Evolutionary conservation across 2,888 invertebrate genomes (phyloP).

Genomic region (Clostera curtula): DNA sequence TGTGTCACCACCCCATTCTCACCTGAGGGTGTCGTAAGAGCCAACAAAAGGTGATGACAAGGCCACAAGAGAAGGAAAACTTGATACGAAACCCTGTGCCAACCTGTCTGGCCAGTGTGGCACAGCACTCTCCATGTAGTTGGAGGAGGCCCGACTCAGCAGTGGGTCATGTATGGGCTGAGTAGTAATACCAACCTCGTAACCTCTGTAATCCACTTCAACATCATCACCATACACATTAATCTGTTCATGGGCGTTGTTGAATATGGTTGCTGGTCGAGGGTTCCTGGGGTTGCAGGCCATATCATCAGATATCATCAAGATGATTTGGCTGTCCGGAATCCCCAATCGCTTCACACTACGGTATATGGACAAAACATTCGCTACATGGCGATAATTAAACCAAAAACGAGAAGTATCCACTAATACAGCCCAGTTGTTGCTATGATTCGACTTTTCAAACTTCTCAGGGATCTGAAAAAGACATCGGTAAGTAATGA

Average conservation of each 20-base stretch:
- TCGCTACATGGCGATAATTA: constrained; percentile 99
- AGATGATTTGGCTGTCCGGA: constrained; percentile 97
- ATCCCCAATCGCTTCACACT: constrained; percentile 99
- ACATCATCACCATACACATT: constrained; percentile 99
- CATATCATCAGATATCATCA: constrained; percentile 99
- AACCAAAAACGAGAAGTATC: constrained; percentile 99
- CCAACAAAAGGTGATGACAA: no score
- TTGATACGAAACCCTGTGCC: no score
- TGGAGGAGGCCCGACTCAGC: no score
- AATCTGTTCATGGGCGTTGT: constrained; percentile 97
- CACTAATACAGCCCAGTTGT: constrained; percentile 99
- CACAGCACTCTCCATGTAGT: no score
- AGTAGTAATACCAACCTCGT: constrained; percentile 77
- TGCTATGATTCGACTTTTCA: constrained; percentile 87
- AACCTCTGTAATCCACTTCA: constrained; percentile 98
- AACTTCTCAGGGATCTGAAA: constrained; percentile 70
- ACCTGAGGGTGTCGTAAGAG: no score
- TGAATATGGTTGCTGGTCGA: constrained; percentile 97
- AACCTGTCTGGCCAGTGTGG: no score
- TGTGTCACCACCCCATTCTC: no score
- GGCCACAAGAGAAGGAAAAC: no score
- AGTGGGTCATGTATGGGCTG: no score
- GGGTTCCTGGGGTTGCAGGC: constrained; percentile 99
- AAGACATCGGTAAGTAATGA: constrained; percentile 1
- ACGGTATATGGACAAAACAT: constrained; percentile 97